phyloP scores from a whole-genome alignment of 2,113 vertebrate genomes.

The Holacanthus passer region DNA sequence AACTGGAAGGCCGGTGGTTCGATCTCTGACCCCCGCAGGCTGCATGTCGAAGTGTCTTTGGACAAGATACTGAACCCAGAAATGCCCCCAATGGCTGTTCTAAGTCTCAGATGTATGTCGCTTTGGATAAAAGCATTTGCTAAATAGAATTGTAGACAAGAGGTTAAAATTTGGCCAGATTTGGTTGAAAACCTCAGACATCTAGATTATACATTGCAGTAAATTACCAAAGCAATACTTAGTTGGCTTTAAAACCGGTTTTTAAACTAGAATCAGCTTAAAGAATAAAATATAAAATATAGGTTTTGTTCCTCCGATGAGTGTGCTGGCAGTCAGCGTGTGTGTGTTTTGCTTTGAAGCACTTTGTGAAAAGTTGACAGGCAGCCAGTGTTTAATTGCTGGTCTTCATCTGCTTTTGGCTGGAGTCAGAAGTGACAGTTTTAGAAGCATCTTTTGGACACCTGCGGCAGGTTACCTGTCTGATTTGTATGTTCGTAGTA shows the following conservation, averaged over 20 bases:
- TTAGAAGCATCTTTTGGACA: slow-evolving; percentile 55
- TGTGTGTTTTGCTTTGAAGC: slow-evolving; percentile 13
- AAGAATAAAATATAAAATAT: not conserved
- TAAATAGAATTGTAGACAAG: too few species aligned
- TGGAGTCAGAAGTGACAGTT: slow-evolving; percentile 35
- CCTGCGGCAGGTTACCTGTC: slow-evolving; percentile 59
- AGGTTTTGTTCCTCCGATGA: not conserved
- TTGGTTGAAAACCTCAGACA: not conserved
- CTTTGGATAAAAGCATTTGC: too few species aligned
- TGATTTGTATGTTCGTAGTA: slow-evolving; percentile 31
- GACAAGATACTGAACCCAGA: too few species aligned
- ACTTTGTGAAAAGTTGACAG: slow-evolving; percentile 31
- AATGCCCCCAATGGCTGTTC: too few species aligned
- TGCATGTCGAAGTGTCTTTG: too few species aligned
- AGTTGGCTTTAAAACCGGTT: not conserved
- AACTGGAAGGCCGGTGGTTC: too few species aligned
- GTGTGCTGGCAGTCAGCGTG: not conserved
- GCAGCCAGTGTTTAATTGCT: slow-evolving; percentile 50
- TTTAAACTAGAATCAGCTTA: not conserved
- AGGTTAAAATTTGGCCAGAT: not conserved
- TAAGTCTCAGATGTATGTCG: too few species aligned
- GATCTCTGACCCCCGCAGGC: too few species aligned
- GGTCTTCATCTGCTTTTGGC: slow-evolving; percentile 45
- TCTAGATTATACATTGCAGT: not conserved
- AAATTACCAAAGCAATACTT: not conserved